A percentile compares a stretch with the other conserved stretches of the same genome.
phyloP scores from a whole-genome alignment of 37 sponge, comb jelly and placozoan genomes.

The Halisarca cf. caerulea region DNA sequence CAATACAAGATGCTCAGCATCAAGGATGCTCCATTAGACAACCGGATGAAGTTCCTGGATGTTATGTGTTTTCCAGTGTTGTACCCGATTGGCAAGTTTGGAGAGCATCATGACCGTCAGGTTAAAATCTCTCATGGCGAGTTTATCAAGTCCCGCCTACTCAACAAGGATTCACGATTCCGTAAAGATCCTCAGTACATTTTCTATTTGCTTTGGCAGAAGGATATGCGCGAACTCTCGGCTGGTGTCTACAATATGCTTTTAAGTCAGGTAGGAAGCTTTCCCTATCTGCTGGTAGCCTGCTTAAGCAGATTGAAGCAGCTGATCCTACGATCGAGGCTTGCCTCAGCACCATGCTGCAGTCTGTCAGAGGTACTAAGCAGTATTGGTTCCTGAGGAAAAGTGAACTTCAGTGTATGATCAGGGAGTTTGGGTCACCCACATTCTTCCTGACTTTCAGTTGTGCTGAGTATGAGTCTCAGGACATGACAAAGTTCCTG shows the following conservation, averaged over 20 bases:
- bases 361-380: constrained; percentile 29
- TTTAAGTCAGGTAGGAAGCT: neutral
- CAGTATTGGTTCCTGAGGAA: constrained; percentile 26
- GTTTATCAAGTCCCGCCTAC: constrained; percentile 48
- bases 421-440: constrained; percentile 48
- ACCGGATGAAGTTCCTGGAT: constrained; percentile 30
- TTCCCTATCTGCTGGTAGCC: neutral
- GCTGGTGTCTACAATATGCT: constrained; percentile 19
- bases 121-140: constrained; percentile 29
- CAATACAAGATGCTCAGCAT: constrained; percentile 45
- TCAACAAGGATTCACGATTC: constrained; percentile 51
- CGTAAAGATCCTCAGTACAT: neutral
- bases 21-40: constrained; percentile 13
- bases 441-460: constrained; percentile 48
- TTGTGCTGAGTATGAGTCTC: constrained; percentile 51
- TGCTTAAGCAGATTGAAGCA: neutral
- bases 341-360: constrained; percentile 37
- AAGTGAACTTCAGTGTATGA: constrained; percentile 42
- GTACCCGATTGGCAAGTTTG: constrained; percentile 60
- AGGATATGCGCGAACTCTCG: constrained; percentile 4
- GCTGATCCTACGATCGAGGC: constrained; percentile 28
- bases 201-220: neutral
- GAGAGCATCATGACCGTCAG: constrained; percentile 48
- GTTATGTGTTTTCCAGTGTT: constrained; percentile 45
- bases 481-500: constrained; percentile 42